Conservation (phyloP, 2,797 vertebrate genomes). For the Gallinago nigripennis region DNA sequence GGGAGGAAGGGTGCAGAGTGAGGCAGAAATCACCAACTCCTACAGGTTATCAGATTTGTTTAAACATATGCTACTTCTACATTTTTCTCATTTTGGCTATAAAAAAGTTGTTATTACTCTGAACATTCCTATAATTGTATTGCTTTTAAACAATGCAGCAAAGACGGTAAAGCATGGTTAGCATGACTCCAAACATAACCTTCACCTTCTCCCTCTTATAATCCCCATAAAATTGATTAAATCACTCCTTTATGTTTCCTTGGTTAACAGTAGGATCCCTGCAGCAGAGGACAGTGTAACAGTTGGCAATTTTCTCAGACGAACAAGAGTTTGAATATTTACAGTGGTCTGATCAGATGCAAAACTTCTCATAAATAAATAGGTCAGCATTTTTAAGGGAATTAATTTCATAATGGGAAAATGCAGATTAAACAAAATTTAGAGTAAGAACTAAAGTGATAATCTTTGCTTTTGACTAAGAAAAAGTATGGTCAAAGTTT, state of each 20-base stretch:
- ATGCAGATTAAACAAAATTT: background rate
- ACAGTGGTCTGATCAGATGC: background rate
- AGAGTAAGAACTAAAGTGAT: background rate
- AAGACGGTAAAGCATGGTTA: background rate
- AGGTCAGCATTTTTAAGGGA: background rate
- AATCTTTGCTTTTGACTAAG: background rate
- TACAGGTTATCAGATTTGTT: background rate
- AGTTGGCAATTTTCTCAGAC: background rate
- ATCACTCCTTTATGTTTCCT: background rate
- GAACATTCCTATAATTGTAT: background rate
- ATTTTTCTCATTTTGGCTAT: background rate
- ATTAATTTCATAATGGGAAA: background rate
- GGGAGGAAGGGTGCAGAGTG: background rate
- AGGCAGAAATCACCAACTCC: background rate
- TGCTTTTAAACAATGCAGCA: background rate
- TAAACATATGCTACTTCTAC: background rate
- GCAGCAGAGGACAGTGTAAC: background rate
- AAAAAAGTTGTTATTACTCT: background rate
- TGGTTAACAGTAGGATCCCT: background rate
- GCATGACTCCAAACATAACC: background rate
- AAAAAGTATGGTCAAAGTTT: background rate
- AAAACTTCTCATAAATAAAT: background rate
- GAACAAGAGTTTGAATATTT: background rate
- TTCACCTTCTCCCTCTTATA: background rate
- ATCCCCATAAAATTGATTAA: background rate